Evolutionary conservation across 2,797 vertebrate genomes (phyloP).

Genomic region (Sebastolobus altivelis): DNA sequence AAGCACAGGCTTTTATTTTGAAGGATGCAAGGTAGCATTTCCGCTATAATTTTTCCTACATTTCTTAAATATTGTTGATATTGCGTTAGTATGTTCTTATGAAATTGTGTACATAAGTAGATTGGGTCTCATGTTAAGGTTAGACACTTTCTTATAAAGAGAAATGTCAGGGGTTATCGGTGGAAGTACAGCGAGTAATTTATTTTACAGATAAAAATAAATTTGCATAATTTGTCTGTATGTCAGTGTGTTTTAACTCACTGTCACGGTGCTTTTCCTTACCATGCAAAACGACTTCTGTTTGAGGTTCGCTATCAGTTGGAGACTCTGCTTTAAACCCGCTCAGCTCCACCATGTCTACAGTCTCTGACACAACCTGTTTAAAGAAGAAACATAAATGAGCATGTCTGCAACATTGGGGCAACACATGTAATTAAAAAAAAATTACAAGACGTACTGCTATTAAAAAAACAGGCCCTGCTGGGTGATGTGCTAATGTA

Average conservation of each 20-base stretch:
- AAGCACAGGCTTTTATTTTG: too few relatives aligned
- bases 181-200: too few relatives aligned
- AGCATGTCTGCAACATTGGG: neutral
- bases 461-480: neutral
- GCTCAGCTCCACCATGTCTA: slow-evolving; percentile 20
- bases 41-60: too few relatives aligned
- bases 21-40: too few relatives aligned
- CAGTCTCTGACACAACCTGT: slow-evolving; percentile 46
- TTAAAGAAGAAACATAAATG: neutral
- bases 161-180: too few relatives aligned
- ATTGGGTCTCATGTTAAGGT: too few relatives aligned
- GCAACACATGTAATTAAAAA: neutral
- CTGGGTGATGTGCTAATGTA: neutral
- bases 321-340: slow-evolving; percentile 10
- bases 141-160: too few relatives aligned
- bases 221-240: neutral
- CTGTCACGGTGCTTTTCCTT: neutral
- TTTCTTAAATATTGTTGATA: too few relatives aligned
- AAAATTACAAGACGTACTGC: neutral
- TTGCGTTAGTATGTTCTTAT: too few relatives aligned
- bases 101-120: too few relatives aligned
- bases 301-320: neutral
- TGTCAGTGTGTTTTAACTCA: neutral
- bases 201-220: neutral
- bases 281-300: slow-evolving; percentile 52